Percentiles rank a stretch among this genome's conserved stretches.
Evolutionary conservation across 2,888 invertebrate genomes (phyloP).

Genomic region (Morpho achilles): DNA sequence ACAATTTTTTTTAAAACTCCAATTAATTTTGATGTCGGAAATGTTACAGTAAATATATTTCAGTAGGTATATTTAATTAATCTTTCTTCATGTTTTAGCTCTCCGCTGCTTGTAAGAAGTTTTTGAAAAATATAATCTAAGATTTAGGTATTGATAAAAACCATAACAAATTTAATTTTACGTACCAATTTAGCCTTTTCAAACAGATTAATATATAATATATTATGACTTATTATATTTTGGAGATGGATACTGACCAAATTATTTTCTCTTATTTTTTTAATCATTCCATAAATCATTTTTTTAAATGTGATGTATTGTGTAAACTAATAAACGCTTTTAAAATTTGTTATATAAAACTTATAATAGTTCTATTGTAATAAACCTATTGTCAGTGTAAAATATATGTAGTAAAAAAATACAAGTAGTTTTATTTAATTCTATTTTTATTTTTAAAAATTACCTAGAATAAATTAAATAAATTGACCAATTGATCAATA

Average conservation of each 20-base stretch:
- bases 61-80: not conserved
- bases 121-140: conserved; percentile 24
- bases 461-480: too few species aligned
- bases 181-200: too few species aligned
- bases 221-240: conserved; percentile 1
- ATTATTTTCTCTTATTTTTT: conserved; percentile 1
- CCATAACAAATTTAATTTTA: too few species aligned
- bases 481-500: too few species aligned
- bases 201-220: not conserved
- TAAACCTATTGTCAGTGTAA: conserved; percentile 12
- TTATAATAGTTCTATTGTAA: not conserved
- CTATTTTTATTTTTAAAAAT: not conserved
- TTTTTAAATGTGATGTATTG: conserved; percentile 14
- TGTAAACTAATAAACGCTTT: conserved; percentile 3
- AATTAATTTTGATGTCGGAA: too few species aligned
- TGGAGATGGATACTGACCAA: not conserved
- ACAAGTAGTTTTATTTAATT: conserved; percentile 1
- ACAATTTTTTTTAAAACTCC: too few species aligned
- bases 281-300: conserved; percentile 22
- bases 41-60: not conserved
- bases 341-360: conserved; percentile 1
- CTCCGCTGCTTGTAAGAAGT: conserved; percentile 50
- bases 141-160: too few species aligned
- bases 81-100: conserved; percentile 44
- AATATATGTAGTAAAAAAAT: conserved; percentile 18